Percentiles rank a stretch among this genome's conserved stretches.
These are phyloP conservation scores for Ahaetulla prasina DNA, from an alignment of 2,113 vertebrate species.

Conservation along the genomic window DNA sequence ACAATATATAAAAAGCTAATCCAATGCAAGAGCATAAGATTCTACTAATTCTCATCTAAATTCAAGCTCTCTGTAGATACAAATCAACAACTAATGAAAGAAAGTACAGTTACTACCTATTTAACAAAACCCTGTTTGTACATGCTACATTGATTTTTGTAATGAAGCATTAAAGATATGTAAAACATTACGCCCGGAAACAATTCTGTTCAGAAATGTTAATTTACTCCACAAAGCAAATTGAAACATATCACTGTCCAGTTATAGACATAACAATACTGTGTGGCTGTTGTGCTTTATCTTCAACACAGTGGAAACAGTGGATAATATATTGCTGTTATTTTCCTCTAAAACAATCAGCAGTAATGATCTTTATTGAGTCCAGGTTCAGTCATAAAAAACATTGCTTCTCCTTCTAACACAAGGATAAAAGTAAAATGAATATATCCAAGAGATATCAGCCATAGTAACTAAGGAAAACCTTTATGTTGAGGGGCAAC, in stretches of 20 bases:
- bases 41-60: constrained; percentile 41
- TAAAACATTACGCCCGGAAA: neutral
- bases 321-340: neutral
- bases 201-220: constrained; percentile 22
- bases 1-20: neutral
- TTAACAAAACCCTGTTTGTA: constrained; percentile 37
- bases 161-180: constrained; percentile 43
- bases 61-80: neutral
- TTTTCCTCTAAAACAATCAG: constrained; percentile 9
- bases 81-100: constrained; percentile 5
- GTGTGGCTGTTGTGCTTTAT: neutral
- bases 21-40: constrained; percentile 11
- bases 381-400: neutral
- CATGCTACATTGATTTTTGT: constrained; percentile 48
- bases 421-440: constrained; percentile 4
- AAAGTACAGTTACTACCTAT: constrained; percentile 38
- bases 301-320: neutral
- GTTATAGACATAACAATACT: neutral
- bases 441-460: neutral
- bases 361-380: constrained; percentile 15
- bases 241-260: neutral
- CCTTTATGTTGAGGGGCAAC: neutral
- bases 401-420: neutral
- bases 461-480: neutral
- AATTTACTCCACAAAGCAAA: constrained; percentile 2